A percentile compares a stretch with the other conserved stretches of the same genome.
Conservation (phyloP, 1,140 invertebrate genomes). For the Zaprionus tsacasi region DNA sequence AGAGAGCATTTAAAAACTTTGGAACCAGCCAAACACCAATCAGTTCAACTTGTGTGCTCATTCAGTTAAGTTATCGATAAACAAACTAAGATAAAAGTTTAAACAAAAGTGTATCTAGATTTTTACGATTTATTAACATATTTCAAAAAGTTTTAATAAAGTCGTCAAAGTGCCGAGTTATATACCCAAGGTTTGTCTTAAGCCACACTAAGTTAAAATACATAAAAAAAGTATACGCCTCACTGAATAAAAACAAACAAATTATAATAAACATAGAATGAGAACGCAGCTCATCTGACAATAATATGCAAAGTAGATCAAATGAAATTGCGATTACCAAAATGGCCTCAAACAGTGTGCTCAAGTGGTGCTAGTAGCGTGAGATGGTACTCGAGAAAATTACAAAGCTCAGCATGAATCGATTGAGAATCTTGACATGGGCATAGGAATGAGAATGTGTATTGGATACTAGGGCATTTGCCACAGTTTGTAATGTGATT, state of each 20-base stretch:
- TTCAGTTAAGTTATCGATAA: background rate
- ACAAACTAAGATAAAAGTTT: background rate
- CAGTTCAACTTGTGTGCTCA: constrained; percentile 1
- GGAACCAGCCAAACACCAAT: background rate
- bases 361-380: constrained; percentile 30
- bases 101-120: background rate
- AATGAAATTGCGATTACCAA: constrained; percentile 14
- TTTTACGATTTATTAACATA: background rate
- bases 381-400: constrained; percentile 39
- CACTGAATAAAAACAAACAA: background rate
- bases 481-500: background rate
- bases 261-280: background rate
- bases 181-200: constrained; percentile 20
- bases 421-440: constrained; percentile 25
- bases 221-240: background rate
- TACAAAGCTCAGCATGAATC: constrained; percentile 46
- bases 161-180: constrained; percentile 30
- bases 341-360: constrained; percentile 32
- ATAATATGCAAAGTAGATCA: constrained; percentile 15
- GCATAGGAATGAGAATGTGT: background rate
- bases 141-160: background rate
- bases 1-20: background rate
- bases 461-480: background rate
- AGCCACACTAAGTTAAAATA: background rate
- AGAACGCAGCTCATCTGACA: background rate